Evolutionary conservation across 2,888 invertebrate species (phyloP).

Genomic region (Cephus runcator): DNA sequence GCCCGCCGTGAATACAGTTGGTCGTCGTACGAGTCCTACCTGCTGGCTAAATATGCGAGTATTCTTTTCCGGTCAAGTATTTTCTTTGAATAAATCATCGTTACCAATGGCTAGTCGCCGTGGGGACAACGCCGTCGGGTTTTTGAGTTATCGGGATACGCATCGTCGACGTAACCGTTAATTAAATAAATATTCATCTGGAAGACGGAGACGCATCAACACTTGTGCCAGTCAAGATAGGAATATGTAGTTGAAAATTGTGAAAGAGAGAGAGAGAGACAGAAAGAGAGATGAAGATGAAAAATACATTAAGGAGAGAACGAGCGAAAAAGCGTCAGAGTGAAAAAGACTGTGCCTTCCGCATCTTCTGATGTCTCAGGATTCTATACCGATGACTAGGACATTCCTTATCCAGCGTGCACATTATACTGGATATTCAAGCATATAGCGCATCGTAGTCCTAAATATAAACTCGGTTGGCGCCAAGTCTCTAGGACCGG

Average conservation of each 20-base stretch:
- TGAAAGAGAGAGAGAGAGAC: too few species aligned
- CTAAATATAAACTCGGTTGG: conserved; percentile 25
- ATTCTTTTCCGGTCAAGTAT: conserved; percentile 4
- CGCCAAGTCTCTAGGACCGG: conserved; percentile 31
- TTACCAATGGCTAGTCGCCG: background rate
- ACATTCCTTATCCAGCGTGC: background rate
- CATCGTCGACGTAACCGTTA: conserved; percentile 10
- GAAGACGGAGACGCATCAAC: conserved; percentile 13
- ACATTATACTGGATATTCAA: background rate
- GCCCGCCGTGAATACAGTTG: background rate
- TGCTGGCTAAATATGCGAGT: background rate
- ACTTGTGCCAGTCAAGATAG: conserved; percentile 13
- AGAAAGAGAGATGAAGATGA: background rate
- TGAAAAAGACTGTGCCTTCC: background rate
- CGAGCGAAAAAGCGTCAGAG: background rate
- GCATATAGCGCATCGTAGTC: conserved; percentile 3
- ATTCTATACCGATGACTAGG: background rate
- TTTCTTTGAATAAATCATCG: conserved; percentile 12
- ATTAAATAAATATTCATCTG: conserved; percentile 23
- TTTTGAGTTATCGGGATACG: conserved; percentile 10
- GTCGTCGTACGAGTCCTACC: background rate
- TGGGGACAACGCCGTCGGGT: background rate
- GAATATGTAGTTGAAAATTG: background rate
- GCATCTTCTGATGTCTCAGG: background rate
- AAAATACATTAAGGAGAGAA: conserved; percentile 8